Evolutionary conservation across 2,888 invertebrate species (phyloP).

Genomic region (Stenodema calcarata): DNA sequence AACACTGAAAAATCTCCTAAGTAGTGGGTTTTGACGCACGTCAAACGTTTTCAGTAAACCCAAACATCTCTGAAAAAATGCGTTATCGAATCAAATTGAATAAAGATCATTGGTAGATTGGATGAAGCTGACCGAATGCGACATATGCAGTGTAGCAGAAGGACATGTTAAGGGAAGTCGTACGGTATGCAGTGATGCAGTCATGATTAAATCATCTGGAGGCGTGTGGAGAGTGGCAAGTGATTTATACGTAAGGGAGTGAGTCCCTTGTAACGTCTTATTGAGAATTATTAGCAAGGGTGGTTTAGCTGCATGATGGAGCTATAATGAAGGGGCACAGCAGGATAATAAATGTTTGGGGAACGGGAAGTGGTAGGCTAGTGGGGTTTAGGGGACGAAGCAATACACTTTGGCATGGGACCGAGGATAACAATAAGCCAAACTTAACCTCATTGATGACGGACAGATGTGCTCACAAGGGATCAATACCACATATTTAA

Average conservation of each 20-base stretch:
- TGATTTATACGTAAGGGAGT: slow-evolving; percentile 43
- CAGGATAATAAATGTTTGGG: slow-evolving; percentile 36
- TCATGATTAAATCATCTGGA: slow-evolving; percentile 20
- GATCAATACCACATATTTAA: slow-evolving; percentile 44
- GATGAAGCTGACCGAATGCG: not conserved
- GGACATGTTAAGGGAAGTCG: slow-evolving; percentile 24
- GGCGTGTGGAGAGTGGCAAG: slow-evolving; percentile 21
- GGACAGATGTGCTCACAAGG: slow-evolving; percentile 44
- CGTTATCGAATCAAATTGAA: not conserved
- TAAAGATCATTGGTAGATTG: not conserved
- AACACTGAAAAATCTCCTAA: too few species aligned
- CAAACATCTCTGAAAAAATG: too few species aligned
- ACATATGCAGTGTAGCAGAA: slow-evolving; percentile 38
- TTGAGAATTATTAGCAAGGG: slow-evolving; percentile 45
- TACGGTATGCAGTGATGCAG: slow-evolving; percentile 16
- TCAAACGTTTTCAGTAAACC: too few species aligned
- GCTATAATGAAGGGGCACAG: slow-evolving; percentile 32
- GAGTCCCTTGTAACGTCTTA: slow-evolving; percentile 39
- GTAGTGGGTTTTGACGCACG: too few species aligned
- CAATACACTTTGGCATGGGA: slow-evolving; percentile 19
- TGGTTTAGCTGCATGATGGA: slow-evolving; percentile 40
- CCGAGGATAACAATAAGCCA: slow-evolving; percentile 42
- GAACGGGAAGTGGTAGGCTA: not conserved
- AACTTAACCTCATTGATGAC: slow-evolving; percentile 38
- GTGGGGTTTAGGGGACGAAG: not conserved